Evolutionary conservation across 35 echinoderm and acorn worm genomes (phyloP).

Genomic region (Antedon bifida): DNA sequence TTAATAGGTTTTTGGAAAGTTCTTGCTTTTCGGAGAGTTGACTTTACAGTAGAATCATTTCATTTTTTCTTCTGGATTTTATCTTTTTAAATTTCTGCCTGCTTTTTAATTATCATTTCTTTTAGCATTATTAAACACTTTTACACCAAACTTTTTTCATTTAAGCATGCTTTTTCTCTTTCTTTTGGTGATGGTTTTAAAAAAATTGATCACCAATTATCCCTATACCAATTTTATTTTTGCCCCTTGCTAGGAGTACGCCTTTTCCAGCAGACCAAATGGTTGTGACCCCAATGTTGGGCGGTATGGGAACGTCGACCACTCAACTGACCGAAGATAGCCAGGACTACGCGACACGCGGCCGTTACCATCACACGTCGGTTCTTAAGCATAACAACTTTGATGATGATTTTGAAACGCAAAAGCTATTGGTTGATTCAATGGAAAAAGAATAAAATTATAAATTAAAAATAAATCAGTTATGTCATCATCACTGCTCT

Average conservation of each 20-base stretch:
- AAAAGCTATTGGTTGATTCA: not conserved
- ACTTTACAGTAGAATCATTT: too few species aligned
- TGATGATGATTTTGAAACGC: not conserved
- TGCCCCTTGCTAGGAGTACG: slow-evolving; percentile 30
- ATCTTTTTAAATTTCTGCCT: too few species aligned
- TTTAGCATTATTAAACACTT: too few species aligned
- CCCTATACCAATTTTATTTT: slow-evolving; percentile 5
- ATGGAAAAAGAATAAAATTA: not conserved
- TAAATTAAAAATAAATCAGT: too few species aligned
- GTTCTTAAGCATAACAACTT: slow-evolving; percentile 46
- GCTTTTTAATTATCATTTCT: too few species aligned
- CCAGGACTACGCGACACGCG: slow-evolving; percentile 56
- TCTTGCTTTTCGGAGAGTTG: too few species aligned
- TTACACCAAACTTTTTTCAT: too few species aligned
- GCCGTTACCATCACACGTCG: slow-evolving; percentile 76
- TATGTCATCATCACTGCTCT: too few species aligned
- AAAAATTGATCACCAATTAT: not conserved
- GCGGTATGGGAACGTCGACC: slow-evolving; percentile 37
- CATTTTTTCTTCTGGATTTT: too few species aligned
- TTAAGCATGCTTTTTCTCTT: not conserved
- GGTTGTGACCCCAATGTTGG: slow-evolving; percentile 46
- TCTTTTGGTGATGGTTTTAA: not conserved
- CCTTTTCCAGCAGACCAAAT: slow-evolving; percentile 46
- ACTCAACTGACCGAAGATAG: slow-evolving; percentile 60
- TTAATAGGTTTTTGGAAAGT: too few species aligned